phyloP scores from a whole-genome alignment of 2,888 invertebrate species.

The Platypus cylindrus region DNA sequence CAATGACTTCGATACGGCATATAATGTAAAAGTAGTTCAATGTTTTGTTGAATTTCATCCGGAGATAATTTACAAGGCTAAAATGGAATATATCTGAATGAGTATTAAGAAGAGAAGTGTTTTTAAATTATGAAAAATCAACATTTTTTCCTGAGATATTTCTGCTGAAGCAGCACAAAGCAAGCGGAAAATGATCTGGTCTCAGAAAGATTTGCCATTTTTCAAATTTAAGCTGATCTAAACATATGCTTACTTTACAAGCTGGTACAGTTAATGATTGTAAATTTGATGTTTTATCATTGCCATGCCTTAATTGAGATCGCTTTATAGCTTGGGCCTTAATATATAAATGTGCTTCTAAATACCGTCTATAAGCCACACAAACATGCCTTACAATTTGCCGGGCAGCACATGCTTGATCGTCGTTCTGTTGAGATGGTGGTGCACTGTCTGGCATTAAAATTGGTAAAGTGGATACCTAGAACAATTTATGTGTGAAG shows the following conservation, averaged over 20 bases:
- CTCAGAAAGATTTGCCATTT: no score
- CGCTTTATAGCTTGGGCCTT: constrained; percentile 61
- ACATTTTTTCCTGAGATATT: no score
- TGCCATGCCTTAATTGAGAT: constrained; percentile 37
- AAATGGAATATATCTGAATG: constrained; percentile 6
- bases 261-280: no score
- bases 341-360: constrained; percentile 77
- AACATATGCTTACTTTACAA: no score
- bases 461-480: constrained; percentile 79
- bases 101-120: no score
- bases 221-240: no score
- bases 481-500: no score
- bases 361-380: constrained; percentile 76
- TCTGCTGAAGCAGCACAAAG: no score
- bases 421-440: constrained; percentile 52
- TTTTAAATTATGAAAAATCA: no score
- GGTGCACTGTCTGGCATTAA: constrained; percentile 60
- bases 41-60: constrained; percentile 77
- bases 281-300: constrained; percentile 28
- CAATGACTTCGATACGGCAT: constrained; percentile 68
- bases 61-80: constrained; percentile 54
- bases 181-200: no score
- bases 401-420: constrained; percentile 78
- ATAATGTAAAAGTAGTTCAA: constrained; percentile 65
- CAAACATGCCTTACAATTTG: constrained; percentile 88